A percentile compares a stretch with the other conserved stretches of the same genome.
phyloP scores from a whole-genome alignment of 2,888 invertebrate species.

The Campoplex capitator region DNA sequence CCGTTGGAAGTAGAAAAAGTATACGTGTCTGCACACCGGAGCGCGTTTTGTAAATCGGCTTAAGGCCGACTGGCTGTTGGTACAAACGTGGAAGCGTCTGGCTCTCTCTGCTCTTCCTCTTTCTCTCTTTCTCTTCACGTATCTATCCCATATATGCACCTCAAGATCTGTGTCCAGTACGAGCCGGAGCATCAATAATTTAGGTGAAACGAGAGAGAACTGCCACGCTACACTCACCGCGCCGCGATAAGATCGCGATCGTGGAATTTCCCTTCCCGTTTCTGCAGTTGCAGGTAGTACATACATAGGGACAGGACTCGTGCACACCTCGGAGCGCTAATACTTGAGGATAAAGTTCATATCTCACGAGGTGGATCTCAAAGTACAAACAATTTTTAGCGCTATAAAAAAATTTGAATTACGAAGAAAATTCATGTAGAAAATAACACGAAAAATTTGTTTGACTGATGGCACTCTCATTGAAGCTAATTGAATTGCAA shows the following conservation, averaged over 20 bases:
- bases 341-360: conserved; percentile 11
- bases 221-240: conserved; percentile 33
- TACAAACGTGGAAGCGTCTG: conserved; percentile 4
- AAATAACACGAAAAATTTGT: neutral
- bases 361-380: neutral
- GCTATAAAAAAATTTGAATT: neutral
- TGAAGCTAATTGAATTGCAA: neutral
- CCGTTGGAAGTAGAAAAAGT: neutral
- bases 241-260: conserved; percentile 66
- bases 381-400: conserved; percentile 16
- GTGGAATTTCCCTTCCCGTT: conserved; percentile 10
- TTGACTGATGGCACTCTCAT: neutral
- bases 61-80: conserved; percentile 6
- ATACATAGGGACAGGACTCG: neutral
- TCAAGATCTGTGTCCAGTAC: conserved; percentile 35
- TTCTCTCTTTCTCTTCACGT: conserved; percentile 13
- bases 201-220: conserved; percentile 42
- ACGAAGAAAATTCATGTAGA: neutral
- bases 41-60: conserved; percentile 8
- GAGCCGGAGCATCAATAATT: conserved; percentile 57
- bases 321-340: conserved; percentile 25
- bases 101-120: neutral
- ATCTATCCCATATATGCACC: conserved; percentile 21
- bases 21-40: neutral
- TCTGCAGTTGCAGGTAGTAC: neutral